These are phyloP conservation scores for Polyploca ridens DNA, from an alignment of 2,888 invertebrate species.

Conservation along the genomic window DNA sequence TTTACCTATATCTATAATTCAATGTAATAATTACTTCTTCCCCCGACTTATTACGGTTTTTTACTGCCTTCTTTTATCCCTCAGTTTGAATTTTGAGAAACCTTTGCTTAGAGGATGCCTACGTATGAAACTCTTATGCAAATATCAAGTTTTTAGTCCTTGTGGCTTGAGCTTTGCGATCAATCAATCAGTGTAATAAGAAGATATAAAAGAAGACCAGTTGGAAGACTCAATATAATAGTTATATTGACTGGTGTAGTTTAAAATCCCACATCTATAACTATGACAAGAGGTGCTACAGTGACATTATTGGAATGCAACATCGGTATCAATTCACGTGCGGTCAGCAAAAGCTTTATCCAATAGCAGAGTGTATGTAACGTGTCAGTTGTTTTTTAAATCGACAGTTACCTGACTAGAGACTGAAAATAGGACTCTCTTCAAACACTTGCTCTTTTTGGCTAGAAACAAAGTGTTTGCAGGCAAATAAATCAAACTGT, in stretches of 20 bases:
- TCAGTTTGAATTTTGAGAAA: too few relatives aligned
- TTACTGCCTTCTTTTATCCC: background rate
- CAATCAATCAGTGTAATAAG: too few relatives aligned
- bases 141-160: too few relatives aligned
- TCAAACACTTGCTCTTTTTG: conserved; percentile 46
- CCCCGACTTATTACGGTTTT: too few relatives aligned
- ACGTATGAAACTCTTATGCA: too few relatives aligned
- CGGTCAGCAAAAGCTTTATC: conserved; percentile 37
- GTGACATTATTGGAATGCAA: conserved; percentile 25
- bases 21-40: background rate
- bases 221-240: too few relatives aligned
- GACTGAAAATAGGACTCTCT: conserved; percentile 43
- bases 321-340: conserved; percentile 35
- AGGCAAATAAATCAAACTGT: conserved; percentile 27
- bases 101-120: too few relatives aligned
- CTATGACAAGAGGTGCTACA: background rate
- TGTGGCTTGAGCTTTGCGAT: too few relatives aligned
- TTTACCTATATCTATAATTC: background rate
- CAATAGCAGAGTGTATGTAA: conserved; percentile 39
- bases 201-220: too few relatives aligned
- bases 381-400: conserved; percentile 44
- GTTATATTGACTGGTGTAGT: too few relatives aligned
- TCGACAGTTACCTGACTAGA: conserved; percentile 45
- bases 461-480: conserved; percentile 47
- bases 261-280: background rate